Conservation (phyloP, 2,888 invertebrate genomes). For the Zootermopsis nevadensis region DNA sequence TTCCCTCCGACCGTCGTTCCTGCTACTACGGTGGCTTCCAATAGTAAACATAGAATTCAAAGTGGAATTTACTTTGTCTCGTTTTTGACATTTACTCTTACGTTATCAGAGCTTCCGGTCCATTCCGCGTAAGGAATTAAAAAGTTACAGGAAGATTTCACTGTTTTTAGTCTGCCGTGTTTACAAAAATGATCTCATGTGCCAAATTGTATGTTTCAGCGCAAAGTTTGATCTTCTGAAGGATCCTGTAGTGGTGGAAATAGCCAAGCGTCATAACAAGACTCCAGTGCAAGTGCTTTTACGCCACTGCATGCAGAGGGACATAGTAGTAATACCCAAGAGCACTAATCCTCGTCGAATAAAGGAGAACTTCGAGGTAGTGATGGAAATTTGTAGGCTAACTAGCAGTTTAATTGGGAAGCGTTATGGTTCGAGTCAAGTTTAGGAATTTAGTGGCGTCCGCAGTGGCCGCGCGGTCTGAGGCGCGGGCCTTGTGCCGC, state of each 20-base stretch:
- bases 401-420: not conserved
- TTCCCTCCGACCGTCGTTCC: too few relatives aligned
- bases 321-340: conserved; percentile 84
- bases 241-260: conserved; percentile 53
- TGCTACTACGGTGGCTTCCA: too few relatives aligned
- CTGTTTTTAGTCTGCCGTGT: not conserved
- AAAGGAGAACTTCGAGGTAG: conserved; percentile 77
- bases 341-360: conserved; percentile 80
- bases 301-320: conserved; percentile 77
- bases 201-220: not conserved
- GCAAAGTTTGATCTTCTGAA: conserved; percentile 51
- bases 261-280: conserved; percentile 68
- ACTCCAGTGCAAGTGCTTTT: conserved; percentile 82
- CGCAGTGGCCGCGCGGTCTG: too few relatives aligned
- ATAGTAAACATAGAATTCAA: too few relatives aligned
- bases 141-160: not conserved
- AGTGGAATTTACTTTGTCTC: too few relatives aligned
- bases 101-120: too few relatives aligned
- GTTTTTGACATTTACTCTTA: too few relatives aligned
- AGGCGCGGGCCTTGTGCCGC: not conserved
- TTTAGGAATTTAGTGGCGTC: not conserved
- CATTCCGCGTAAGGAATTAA: too few relatives aligned
- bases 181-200: too few relatives aligned
- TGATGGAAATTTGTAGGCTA: not conserved
- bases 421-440: not conserved